Percentiles rank a stretch among this genome's conserved stretches.
Evolutionary conservation across 2,888 invertebrate genomes (phyloP).

Genomic region (Mechanitis mazaeus): DNA sequence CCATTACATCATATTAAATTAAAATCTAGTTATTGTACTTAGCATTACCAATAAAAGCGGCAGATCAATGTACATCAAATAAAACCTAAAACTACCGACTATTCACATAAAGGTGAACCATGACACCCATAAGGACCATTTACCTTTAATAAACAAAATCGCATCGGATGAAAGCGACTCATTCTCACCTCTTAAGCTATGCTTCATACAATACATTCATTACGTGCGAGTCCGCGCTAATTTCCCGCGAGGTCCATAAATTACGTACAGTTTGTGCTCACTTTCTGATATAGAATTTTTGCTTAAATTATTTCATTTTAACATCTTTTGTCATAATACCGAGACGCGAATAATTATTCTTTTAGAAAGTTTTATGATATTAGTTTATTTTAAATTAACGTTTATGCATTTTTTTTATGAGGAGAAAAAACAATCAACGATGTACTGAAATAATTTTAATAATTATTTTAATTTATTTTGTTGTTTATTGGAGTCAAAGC

Average conservation of each 20-base stretch:
- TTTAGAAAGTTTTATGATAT: neutral
- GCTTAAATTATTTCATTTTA: neutral
- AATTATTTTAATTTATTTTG: too few species aligned
- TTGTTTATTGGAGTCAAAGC: too few species aligned
- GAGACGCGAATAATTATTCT: neutral
- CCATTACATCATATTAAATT: too few species aligned
- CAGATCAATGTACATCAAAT: neutral
- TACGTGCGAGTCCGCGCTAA: constrained; percentile 36
- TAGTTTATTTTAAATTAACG: too few species aligned
- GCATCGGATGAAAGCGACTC: constrained; percentile 14
- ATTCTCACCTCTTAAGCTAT: constrained; percentile 25
- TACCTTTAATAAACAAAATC: constrained; percentile 8
- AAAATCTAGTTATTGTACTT: too few species aligned
- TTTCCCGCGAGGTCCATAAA: constrained; percentile 43
- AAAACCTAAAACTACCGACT: neutral
- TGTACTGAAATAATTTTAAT: too few species aligned
- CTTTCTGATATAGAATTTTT: constrained; percentile 3
- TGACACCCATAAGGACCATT: neutral
- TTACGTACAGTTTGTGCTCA: constrained; percentile 29
- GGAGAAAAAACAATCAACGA: too few species aligned
- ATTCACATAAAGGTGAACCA: neutral
- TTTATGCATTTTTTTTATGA: too few species aligned
- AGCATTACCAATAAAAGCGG: too few species aligned
- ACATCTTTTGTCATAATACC: neutral
- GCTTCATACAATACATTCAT: constrained; percentile 34